Evolutionary conservation across 2,113 vertebrate genomes (phyloP), one percentile per base, ranked within the genome.

Genomic region (Gallinago paraguaiae): DNA sequence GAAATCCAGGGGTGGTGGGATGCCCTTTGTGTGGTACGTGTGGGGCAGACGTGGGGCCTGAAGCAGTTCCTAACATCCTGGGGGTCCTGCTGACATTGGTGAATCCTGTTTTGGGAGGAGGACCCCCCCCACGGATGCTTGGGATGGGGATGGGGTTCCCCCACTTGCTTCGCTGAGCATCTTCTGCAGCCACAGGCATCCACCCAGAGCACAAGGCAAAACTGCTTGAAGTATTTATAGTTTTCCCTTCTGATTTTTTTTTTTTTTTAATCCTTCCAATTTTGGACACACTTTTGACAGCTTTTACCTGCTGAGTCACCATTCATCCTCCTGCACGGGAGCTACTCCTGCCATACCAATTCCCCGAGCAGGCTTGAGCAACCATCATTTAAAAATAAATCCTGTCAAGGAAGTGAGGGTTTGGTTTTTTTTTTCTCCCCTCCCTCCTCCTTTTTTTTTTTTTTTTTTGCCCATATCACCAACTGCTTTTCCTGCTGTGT

Each of bases 231-330:
- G 48, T 79, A 86, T 93, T 96, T 82, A 64, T n/a, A 89, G 77
- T 46, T 84, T 71, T 68, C 53, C 81, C 81, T 78, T 79, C 33
- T 78, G 64, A 10, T 53, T 43, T 59, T 22, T 59, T 75, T 41
- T 54, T 77, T 84, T 63, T 71, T 13, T 30, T 4, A 4, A 72
- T 72, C 31, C 67, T 88, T 95, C 86, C 61, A 51, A 31, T 82
- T 95, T 84, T 93, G 86, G 72, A 76, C 0, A 13, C 5, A 3
- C 70, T 88, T 97, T 90, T 95, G 91, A 95, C 94, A 92, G 91
- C 72, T 95, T 75, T 91, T 92, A 89, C 96, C 94, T 97, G 95
- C 95, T 97, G 95, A 97, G 91, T 97, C 96, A 97, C 89, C 69
- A 15, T 45, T 89, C 39, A 2, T 71, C 80, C 72, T 74, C 69